phyloP scores from a whole-genome alignment of 2,113 vertebrate species.

The Pampusana beccarii region DNA sequence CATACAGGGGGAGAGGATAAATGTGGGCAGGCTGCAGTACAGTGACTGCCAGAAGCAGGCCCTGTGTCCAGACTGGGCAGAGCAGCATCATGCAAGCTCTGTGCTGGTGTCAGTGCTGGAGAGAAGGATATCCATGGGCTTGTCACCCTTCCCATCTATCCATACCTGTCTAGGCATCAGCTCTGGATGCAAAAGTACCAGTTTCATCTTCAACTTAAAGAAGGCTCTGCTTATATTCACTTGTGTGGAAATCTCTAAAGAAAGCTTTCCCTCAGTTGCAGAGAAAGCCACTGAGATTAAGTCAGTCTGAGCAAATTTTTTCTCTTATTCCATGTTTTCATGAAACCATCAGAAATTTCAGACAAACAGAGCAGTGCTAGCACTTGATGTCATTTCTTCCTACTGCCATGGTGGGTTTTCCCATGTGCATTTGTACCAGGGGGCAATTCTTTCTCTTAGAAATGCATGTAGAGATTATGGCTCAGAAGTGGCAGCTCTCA shows the following conservation, averaged over 20 bases:
- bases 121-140: background rate
- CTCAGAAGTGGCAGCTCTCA: background rate
- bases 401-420: background rate
- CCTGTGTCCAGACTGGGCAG: background rate
- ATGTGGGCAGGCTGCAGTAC: background rate
- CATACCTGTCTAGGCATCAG: background rate
- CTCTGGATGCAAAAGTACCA: background rate
- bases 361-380: background rate
- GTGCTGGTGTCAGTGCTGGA: background rate
- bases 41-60: background rate
- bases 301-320: background rate
- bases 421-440: background rate
- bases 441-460: background rate
- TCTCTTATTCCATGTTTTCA: background rate
- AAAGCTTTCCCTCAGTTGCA: background rate
- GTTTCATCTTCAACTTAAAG: background rate
- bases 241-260: background rate
- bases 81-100: fast-evolving
- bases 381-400: background rate
- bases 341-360: background rate
- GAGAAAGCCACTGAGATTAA: background rate
- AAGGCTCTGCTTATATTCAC: background rate
- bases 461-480: background rate
- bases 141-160: background rate
- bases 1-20: fast-evolving